Evolutionary conservation across 2,797 vertebrate genomes (phyloP), one percentile per base, ranked within the genome.

Genomic region (Cuniculus paca): DNA sequence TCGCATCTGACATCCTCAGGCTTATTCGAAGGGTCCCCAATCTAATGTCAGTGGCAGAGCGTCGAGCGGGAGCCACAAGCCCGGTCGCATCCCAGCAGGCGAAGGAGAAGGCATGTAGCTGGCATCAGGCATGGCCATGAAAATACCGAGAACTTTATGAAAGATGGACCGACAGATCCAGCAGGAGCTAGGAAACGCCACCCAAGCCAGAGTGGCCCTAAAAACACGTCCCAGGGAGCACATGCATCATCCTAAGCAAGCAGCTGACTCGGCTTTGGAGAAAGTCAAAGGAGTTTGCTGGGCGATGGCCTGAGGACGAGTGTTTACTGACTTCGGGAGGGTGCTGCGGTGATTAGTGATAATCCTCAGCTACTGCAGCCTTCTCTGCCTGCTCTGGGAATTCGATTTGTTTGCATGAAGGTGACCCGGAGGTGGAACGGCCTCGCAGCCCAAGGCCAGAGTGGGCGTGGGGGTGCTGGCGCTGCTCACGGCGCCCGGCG

Each of bases 201-300:
- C 42, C 61, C n/a, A 4, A n/a, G 24, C 42, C 89, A 92, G 22
- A 86, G 77, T 0, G 61, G 63, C 78, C 88, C 6, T 85, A 39
- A 95, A 95, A 42, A 52, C n/a, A 68, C 48, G 16, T 36, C 36
- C 84, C 79, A 91, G n/a, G 24, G 87, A 87, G 80, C 63, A 80
- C 75, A 90, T 56, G 75, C 95, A 56, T 60, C 65, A 42, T 78
- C 31, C 48, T 56, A n/a, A 36, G 52, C 65, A 96, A 93, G 52
- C 60, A 88, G 83, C 45, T 19, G 39, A 50, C 5, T 1, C 16
- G 56, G 65, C 22, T 80, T 48, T 78, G 77, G 77, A 90, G 74
- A 58, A 72, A 91, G 2, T 82, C 60, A 86, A 61, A 52, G 75
- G 39, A 31, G 6, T 70, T 93, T 50, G 31, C 45, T 63, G 60